Base-by-base conservation (phyloP, 1,140 invertebrate species). In the Aricia agestis region DNA sequence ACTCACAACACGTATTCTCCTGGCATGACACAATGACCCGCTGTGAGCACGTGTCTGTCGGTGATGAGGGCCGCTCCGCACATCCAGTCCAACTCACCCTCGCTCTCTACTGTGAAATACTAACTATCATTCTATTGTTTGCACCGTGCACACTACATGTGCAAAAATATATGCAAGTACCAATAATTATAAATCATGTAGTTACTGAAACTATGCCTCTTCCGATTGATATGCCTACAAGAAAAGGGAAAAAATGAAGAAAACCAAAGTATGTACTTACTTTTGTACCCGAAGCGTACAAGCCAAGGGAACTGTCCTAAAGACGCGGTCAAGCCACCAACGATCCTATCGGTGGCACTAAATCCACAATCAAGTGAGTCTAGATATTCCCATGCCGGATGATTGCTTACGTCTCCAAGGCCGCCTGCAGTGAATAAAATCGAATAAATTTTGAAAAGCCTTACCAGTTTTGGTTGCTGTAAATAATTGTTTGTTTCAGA, bases 261-360 rank as follows among this genome's bases (percentile, higher is more conserved):
- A 52, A 52, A 52, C 10, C 9, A 52, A 52, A 52, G 13, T 52
- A 52, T 15, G 13, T 52, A 52, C 13, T 52, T 72, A 90, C 86
- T 66, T 15, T 42, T 71, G 72, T 95, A 96, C 25, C 94, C 95
- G 19, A 96, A 83, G 25, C 94, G 86, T 0, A 89, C 93, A 68
- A 96, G 91, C 95, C 95, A 96, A 0, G 95, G 95, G 84, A 93
- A 96, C 72, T 94, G 93, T 9, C 94, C 95, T 0, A 94, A 78
- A 0, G 82, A 78, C 1, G 94, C 94, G 61, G 93, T 90, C 18
- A 87, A 74, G 1, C 95, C 95, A 0, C 95, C 95, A 42, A 95
- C 93, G 66, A 95, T 94, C 13, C 94, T 89, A 69, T 94, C 93
- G 0, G 87, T 78, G 17, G 89, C 81, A 76, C 92, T 93, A 11